Evolutionary conservation across 2,113 vertebrate genomes (phyloP).

Genomic region (Hippocampus barbouri): DNA sequence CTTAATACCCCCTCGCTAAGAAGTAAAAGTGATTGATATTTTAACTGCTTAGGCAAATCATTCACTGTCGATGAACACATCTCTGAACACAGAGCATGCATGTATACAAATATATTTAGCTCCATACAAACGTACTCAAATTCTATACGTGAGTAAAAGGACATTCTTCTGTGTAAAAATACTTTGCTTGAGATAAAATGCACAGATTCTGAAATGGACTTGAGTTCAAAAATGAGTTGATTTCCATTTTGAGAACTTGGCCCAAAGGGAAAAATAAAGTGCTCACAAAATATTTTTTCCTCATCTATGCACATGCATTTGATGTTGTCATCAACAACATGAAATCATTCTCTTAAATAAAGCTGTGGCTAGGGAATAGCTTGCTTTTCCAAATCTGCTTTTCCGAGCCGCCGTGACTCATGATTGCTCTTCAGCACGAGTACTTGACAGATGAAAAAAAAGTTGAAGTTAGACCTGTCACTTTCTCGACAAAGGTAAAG

Average conservation of each 20-base stretch:
- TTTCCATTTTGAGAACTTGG: no score
- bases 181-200: not conserved
- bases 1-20: not conserved
- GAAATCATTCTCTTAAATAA: no score
- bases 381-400: no score
- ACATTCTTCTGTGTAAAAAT: not conserved
- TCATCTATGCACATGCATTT: no score
- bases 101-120: not conserved
- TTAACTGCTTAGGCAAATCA: not conserved
- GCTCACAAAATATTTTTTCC: no score
- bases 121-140: not conserved
- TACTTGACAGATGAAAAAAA: not conserved
- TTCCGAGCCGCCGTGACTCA: no score
- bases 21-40: not conserved
- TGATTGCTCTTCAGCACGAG: no score
- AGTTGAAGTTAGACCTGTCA: not conserved
- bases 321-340: no score
- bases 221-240: no score
- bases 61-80: not conserved
- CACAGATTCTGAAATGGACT: no score
- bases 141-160: not conserved
- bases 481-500: not conserved
- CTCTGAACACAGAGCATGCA: not conserved
- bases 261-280: no score
- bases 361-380: no score